Base-by-base conservation (phyloP, 2,888 invertebrate genomes). In the Disparrhopalites patrizii region DNA sequence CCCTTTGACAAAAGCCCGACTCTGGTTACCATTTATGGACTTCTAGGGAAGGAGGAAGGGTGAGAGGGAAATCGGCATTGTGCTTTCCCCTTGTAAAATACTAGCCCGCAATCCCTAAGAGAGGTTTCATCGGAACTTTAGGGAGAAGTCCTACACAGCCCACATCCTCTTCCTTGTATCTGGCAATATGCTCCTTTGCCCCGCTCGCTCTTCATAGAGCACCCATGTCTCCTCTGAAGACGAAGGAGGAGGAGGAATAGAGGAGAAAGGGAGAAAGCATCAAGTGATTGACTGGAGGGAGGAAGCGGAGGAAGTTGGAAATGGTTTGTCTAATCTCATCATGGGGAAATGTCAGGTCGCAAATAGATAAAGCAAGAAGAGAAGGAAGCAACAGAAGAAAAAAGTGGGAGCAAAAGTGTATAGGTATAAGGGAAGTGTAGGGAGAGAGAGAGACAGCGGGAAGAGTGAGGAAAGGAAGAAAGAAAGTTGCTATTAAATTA, bases 311-410 rank as follows among this genome's bases (percentile, higher is more conserved):
- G 25, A 28, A 47, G 60, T 60, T 13, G 30, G 33, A 55, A 55
- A 55, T 55, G 31, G n/a, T 55, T 28, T 55, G 20, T 55, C 54
- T 50, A 60, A 60, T 60, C 50, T 60, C 47, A 60, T 60, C 60
- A 60, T 15, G 31, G 60, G 47, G 43, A 57, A 57, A 57, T 57
- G 57, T 43, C 57, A 27, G 57, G 31, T 60, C 47, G 47, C 47
- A 28, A 52, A 28, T 52, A 52, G 27, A 52, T 52, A 52, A 31
- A 56, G 38, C 20, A 7, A 43, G 43, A 43, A 30, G 18, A 52
- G 52, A 30, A 52, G 52, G 18, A 30, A 43, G 43, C 8, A n/a
- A 43, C 8, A 23, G 51, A 52, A 52, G n/a, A 30, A 55, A 30
- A 20, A 55, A 55, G 20, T 31, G 20, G 20, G n/a, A 20, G 7